phyloP scores from a whole-genome alignment of 2,113 vertebrate species.

The Carassius gibelio region DNA sequence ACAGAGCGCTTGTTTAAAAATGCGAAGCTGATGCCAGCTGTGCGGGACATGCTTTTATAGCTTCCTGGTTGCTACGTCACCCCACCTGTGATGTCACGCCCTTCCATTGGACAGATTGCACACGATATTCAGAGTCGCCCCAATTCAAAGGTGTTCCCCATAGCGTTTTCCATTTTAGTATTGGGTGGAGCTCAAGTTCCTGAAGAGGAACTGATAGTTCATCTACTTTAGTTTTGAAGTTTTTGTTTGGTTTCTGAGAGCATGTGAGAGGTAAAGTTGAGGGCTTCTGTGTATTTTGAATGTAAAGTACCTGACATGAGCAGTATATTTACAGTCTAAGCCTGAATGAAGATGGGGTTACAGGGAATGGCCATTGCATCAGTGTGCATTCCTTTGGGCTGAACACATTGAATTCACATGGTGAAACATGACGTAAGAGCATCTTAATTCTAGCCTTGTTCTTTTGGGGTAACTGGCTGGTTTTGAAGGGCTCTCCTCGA shows the following conservation, averaged over 20 bases:
- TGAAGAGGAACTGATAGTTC: background rate
- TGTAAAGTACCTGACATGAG: conserved; percentile 48
- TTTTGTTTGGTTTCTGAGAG: background rate
- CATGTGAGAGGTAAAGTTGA: background rate
- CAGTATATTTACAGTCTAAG: conserved; percentile 48
- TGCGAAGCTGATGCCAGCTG: too few species aligned
- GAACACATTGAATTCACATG: conserved; percentile 59
- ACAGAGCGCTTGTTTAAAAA: too few species aligned
- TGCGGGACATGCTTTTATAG: too few species aligned
- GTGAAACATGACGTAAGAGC: conserved; percentile 50
- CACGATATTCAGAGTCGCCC: too few species aligned
- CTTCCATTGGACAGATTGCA: too few species aligned
- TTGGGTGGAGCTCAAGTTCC: too few species aligned
- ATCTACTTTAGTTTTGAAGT: too few species aligned
- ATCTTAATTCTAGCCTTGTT: conserved; percentile 53
- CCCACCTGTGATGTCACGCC: too few species aligned
- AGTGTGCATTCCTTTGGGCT: conserved; percentile 58
- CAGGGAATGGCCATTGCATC: conserved; percentile 52
- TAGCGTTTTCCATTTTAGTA: too few species aligned
- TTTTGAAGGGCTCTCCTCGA: conserved; percentile 48
- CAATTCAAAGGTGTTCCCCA: too few species aligned
- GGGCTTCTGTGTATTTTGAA: conserved; percentile 15
- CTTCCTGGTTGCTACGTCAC: too few species aligned
- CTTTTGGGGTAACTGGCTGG: conserved; percentile 48
- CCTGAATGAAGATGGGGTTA: conserved; percentile 48